A percentile compares a stretch with the other conserved stretches of the same genome.
Conservation (phyloP, 2,113 vertebrate genomes). For the Tetrao urogallus region DNA sequence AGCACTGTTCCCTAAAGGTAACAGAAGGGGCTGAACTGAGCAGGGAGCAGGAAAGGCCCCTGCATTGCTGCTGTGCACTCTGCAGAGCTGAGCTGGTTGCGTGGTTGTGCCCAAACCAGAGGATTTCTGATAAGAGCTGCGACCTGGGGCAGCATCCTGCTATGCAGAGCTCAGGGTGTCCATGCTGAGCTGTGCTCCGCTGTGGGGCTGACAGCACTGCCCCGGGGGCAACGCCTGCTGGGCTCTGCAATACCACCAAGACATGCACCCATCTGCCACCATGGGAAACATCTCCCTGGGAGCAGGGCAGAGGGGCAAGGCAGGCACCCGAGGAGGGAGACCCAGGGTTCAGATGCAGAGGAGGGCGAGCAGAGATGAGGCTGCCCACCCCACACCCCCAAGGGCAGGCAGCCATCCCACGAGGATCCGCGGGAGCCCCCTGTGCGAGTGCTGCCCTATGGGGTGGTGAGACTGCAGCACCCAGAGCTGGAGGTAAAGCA, state of each 20-base stretch:
- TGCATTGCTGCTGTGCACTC: background rate
- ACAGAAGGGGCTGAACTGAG: accelerated
- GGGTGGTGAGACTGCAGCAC: background rate
- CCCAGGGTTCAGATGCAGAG: accelerated
- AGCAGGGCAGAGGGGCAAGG: background rate
- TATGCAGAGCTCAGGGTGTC: background rate
- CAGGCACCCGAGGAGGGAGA: background rate
- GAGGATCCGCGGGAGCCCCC: no score
- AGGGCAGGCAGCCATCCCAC: background rate
- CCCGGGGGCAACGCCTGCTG: background rate
- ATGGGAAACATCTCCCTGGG: background rate
- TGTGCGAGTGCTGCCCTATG: accelerated
- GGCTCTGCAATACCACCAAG: background rate
- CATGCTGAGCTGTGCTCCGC: background rate
- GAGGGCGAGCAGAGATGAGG: background rate
- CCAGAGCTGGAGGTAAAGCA: background rate
- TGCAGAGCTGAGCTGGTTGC: no score
- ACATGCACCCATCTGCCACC: background rate
- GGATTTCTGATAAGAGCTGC: background rate
- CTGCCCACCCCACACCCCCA: accelerated
- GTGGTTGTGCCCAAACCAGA: background rate
- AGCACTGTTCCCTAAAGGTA: background rate
- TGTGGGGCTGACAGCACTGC: background rate
- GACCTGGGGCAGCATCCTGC: background rate
- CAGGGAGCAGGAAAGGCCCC: background rate